A percentile compares a stretch with the other conserved stretches of the same genome.
Conservation (phyloP, 2,888 invertebrate species). For the Pelosia muscerda region DNA sequence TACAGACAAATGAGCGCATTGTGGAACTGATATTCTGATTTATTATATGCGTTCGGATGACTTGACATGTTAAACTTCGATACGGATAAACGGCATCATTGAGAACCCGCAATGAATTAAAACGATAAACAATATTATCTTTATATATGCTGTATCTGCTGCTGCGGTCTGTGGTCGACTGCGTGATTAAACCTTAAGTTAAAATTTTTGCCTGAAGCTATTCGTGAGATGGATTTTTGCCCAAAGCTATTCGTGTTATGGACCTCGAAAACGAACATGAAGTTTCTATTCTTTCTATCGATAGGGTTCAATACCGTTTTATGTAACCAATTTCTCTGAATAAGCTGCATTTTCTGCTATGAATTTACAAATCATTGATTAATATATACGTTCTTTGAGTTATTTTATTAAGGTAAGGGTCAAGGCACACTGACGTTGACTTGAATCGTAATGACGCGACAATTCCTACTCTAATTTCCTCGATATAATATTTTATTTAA, state of each 20-base stretch:
- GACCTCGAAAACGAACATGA: not conserved
- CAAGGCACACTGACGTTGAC: not conserved
- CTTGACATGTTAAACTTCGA: too few species aligned
- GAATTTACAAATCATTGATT: not conserved
- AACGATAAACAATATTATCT: too few species aligned
- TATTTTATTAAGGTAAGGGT: not conserved
- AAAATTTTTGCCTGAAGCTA: not conserved
- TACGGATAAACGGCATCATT: too few species aligned
- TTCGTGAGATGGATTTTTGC: slow-evolving; percentile 5
- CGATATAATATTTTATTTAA: too few species aligned
- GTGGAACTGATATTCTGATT: too few species aligned
- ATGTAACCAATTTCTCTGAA: not conserved
- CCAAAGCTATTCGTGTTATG: not conserved
- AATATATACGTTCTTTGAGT: not conserved
- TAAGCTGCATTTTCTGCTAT: not conserved
- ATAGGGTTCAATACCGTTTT: not conserved
- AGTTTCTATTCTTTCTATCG: not conserved
- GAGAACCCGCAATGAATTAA: too few species aligned
- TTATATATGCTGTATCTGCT: too few species aligned
- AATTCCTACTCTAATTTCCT: too few species aligned
- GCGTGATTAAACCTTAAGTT: too few species aligned
- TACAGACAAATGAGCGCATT: too few species aligned
- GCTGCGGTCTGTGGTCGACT: too few species aligned
- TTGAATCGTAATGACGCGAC: not conserved
- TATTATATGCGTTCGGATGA: too few species aligned